These are phyloP conservation scores for Chrysemys picta DNA, from an alignment of 2,113 vertebrate species.

Conservation along the genomic window DNA sequence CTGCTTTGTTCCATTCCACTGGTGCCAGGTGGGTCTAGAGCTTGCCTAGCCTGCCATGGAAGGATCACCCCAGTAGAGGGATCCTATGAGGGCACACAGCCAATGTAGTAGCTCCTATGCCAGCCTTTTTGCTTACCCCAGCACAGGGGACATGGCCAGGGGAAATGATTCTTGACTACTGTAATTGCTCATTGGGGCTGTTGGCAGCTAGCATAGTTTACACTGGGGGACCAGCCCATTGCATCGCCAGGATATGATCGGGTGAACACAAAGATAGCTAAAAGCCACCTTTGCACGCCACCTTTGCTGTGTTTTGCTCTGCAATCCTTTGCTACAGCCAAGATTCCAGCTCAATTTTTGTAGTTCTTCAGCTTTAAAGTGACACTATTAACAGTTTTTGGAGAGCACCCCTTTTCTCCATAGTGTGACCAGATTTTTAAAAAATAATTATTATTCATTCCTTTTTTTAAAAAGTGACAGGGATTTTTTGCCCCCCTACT, in stretches of 20 bases:
- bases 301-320: neutral
- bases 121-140: neutral
- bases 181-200: neutral
- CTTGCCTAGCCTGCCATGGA: neutral
- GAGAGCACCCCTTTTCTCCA: neutral
- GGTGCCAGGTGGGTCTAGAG: neutral
- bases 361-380: neutral
- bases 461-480: too few relatives aligned
- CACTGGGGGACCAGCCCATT: neutral
- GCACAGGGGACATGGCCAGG: neutral
- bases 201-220: fast-evolving
- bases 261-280: too few relatives aligned
- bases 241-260: too few relatives aligned
- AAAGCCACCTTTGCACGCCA: neutral
- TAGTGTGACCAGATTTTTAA: too few relatives aligned
- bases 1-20: fast-evolving
- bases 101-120: fast-evolving
- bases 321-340: fast-evolving
- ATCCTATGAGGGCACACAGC: neutral
- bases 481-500: too few relatives aligned
- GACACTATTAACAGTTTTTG: neutral
- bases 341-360: neutral
- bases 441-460: too few relatives aligned
- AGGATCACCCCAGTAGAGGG: neutral
- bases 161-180: neutral